Evolutionary conservation across 2,797 vertebrate genomes (phyloP).

Genomic region (Enteromius paludinosus): DNA sequence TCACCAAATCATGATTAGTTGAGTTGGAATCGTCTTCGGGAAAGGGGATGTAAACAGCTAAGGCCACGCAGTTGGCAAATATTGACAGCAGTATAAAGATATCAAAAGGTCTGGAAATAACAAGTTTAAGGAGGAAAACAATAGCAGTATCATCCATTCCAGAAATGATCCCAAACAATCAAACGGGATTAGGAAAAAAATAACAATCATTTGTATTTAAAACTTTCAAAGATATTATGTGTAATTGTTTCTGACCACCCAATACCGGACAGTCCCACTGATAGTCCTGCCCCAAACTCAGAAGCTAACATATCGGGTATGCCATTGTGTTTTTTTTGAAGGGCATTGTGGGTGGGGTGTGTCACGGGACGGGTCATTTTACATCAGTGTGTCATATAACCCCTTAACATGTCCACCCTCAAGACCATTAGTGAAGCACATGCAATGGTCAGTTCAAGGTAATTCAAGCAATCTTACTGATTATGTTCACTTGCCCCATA

Average conservation of each 20-base stretch:
- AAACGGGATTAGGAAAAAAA: not conserved
- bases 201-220: not conserved
- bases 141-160: not conserved
- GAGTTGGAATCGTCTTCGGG: conserved; percentile 99
- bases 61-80: conserved; percentile 99
- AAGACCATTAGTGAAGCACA: not conserved
- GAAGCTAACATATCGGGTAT: not conserved
- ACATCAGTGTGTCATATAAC: not conserved
- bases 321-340: not conserved
- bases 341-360: not conserved
- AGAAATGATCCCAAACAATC: not conserved
- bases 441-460: not conserved
- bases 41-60: conserved; percentile 99
- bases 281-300: not conserved
- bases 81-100: conserved; percentile 99
- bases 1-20: conserved; percentile 99
- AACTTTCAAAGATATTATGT: not conserved
- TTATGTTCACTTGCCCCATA: not conserved
- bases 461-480: not conserved
- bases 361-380: not conserved
- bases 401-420: not conserved
- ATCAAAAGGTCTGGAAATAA: conserved; percentile 93
- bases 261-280: not conserved
- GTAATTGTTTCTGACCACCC: too few species aligned
- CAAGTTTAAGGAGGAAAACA: conserved; percentile 81